Conservation (phyloP, 2,888 invertebrate species). For the Acleris sparsana region DNA sequence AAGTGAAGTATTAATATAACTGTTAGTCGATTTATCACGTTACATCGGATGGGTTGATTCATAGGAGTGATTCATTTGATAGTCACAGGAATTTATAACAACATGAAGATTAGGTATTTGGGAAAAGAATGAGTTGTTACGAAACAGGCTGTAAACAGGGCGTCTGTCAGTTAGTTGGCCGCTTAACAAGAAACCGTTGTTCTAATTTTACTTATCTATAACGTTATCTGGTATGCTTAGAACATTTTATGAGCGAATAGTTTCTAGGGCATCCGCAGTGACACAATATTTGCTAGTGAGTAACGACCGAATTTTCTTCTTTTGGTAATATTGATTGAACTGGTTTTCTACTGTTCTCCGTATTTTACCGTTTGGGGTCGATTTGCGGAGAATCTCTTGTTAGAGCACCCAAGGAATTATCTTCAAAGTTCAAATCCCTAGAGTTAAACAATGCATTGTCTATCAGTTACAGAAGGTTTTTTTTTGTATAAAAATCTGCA, state of each 20-base stretch:
- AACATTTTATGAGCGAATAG: slow-evolving; percentile 16
- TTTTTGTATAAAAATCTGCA: too few relatives aligned
- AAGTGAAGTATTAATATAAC: slow-evolving; percentile 61
- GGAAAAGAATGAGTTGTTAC: slow-evolving; percentile 69
- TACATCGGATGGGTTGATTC: slow-evolving; percentile 68
- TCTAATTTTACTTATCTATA: slow-evolving; percentile 33
- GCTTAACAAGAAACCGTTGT: slow-evolving; percentile 45
- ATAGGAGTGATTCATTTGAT: slow-evolving; percentile 65
- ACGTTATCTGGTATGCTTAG: slow-evolving; percentile 24
- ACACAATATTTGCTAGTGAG: slow-evolving; percentile 18
- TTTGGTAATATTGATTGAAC: too few relatives aligned
- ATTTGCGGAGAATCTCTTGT: too few relatives aligned
- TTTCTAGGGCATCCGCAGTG: slow-evolving; percentile 6
- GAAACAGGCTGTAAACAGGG: slow-evolving; percentile 65
- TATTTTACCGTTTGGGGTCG: too few relatives aligned
- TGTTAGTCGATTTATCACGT: slow-evolving; percentile 69
- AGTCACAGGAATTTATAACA: slow-evolving; percentile 42
- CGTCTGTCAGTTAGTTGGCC: slow-evolving; percentile 59
- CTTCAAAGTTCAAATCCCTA: too few relatives aligned
- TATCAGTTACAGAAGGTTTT: too few relatives aligned
- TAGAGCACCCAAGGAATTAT: too few relatives aligned
- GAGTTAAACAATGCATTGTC: too few relatives aligned
- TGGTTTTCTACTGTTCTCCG: too few relatives aligned
- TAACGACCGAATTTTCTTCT: neutral
- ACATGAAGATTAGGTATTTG: slow-evolving; percentile 48